Evolutionary conservation across 2,888 invertebrate genomes (phyloP), one percentile per base, ranked within the genome.

Genomic region (Sturmia bella): DNA sequence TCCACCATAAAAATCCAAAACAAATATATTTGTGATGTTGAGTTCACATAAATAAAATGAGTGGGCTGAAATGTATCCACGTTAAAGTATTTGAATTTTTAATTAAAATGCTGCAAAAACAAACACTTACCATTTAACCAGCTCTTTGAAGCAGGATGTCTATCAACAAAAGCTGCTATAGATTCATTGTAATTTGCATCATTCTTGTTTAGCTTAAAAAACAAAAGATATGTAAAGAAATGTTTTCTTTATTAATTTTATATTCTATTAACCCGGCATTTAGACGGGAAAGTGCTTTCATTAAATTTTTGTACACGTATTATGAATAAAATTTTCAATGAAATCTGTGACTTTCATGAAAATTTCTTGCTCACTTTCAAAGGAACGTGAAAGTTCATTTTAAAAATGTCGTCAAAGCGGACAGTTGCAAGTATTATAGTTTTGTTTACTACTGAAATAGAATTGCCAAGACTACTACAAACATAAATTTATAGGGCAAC

Each of bases 1-100:
- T 2, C 97, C 96, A 2, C 97, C 97, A 89, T 96, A 97, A 90
- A 93, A 95, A 88, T 97, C 96, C 85, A 97, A 91, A 85, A 97
- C 94, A 12, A 93, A 94, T 72, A 97, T 95, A 85, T 95, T 93
- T 39, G 92, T 91, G 59, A 97, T 95, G 84, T 94, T 92, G 87
- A 97, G 85, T 91, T 96, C 95, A 0, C 95, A 95, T 43, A 97
- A 93, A 87, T 94, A 96, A 92, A 96, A 97, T 19, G 92, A 89
- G 89, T 97, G 96, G 87, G 93, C 96, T 96, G 90, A n/a, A 80
- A 76, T 41, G n/a, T 56, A 17, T 7, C 1, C 9, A 32, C 3
- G 9, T 32, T 41, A 52, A n/a, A 45, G 19, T 15, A 24, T 24
- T n/a, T 9, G 3, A 56, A 37, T 52, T 32, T 12, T 32, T n/a